Evolutionary conservation across 1,140 invertebrate species (phyloP), one percentile per base, ranked within the genome.

Genomic region (Sminthurides bifidus): DNA sequence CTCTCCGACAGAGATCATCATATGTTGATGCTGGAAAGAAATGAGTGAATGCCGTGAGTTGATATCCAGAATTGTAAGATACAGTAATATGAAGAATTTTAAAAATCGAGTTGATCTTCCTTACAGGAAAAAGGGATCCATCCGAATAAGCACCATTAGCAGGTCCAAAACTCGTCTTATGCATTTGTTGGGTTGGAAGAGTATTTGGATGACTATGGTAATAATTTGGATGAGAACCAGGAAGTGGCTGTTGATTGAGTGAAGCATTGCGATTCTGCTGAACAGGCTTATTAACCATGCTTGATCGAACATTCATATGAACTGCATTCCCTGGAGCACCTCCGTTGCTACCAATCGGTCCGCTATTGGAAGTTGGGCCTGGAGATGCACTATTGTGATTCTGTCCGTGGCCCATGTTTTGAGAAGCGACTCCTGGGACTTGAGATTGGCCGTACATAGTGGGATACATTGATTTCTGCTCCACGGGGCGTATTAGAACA

Each of bases 1-100:
- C 3, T 29, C 55, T 41, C 58, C 60, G 37, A 55, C 57, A 5
- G 60, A 49, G 38, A 61, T 61, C 10, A 55, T 52, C n/a, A 61
- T 29, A 30, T 41, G 55, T 24, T 50, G 51, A 27, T 53, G 17
- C 26, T n/a, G 27, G 10, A 51, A 56, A 51, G 17, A 35, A 37
- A 12, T 35, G 45, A 27, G 8, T 44, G 24, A 54, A 51, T 43
- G 33, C 23, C 10, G 19, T 27, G 31, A 31, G 19, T 35, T 35
- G 33, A 6, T 35, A 51, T 35, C 31, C 21, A 44, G 14, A 43
- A 52, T 17, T 48, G 15, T 14, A 48, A 48, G 23, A 49, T 52
- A 14, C 15, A 19, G 33, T 17, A 37, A 17, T 37, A 37, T 17
- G 17, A 17, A 12, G 19, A 14, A n/a, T 21, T 46, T 1, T 8